A percentile compares a stretch with the other conserved stretches of the same genome.
These are phyloP conservation scores for Zaprionus nigranus DNA, from an alignment of 1,140 invertebrate species.

Conservation along the genomic window DNA sequence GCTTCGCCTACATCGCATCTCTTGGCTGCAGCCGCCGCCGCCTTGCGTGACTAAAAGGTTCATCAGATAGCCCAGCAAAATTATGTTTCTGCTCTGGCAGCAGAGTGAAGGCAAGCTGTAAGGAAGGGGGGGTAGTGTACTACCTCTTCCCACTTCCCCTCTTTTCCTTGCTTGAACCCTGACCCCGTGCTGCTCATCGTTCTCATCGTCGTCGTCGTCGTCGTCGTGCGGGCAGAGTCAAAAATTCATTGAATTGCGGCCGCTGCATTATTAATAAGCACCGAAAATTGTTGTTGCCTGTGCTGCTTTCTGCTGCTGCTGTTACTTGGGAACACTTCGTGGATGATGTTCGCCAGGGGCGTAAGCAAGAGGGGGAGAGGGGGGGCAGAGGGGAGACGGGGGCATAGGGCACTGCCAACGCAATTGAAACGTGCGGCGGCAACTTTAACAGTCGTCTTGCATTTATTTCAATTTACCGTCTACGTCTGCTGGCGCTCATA, in stretches of 20 bases:
- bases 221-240: conserved; percentile 58
- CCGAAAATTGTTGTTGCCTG: conserved; percentile 71
- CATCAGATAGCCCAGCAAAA: conserved; percentile 74
- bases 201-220: neutral
- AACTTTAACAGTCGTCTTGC: conserved; percentile 78
- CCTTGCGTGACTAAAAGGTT: conserved; percentile 73
- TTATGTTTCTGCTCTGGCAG: conserved; percentile 54
- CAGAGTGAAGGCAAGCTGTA: neutral
- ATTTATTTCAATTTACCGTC: conserved; percentile 80
- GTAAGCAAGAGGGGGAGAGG: neutral
- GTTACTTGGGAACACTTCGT: conserved; percentile 51
- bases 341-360: conserved; percentile 29
- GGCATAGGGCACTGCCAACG: conserved; percentile 33
- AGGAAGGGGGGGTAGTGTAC: neutral
- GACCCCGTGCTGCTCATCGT: neutral
- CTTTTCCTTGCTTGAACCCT: neutral
- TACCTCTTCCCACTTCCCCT: neutral
- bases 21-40: neutral
- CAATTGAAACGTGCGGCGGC: conserved; percentile 79
- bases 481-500: conserved; percentile 33
- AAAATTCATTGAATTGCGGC: conserved; percentile 83
- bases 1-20: neutral
- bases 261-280: conserved; percentile 80
- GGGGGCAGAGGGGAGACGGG: neutral
- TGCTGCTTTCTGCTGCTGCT: conserved; percentile 53